Base-by-base conservation (phyloP, 2,113 vertebrate species). In the Anolis carolinensis region DNA sequence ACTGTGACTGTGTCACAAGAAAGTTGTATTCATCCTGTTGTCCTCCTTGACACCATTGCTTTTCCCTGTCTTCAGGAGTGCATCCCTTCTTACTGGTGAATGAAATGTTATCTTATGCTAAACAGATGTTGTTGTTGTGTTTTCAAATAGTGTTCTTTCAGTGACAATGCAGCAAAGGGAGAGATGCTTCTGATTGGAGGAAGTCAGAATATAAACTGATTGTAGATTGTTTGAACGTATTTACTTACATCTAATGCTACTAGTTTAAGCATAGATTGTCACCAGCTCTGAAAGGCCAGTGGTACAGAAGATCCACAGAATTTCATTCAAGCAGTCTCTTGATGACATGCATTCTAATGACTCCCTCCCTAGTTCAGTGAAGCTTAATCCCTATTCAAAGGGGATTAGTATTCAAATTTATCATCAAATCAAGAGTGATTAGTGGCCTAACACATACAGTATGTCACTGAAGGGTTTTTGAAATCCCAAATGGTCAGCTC, bases 381-480 rank as follows among this genome's bases (percentile, higher is more conserved):
- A 94, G 85, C 91, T 93, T 96, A 96, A 96, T 96, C 92, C 92
- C 92, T 94, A 94, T 96, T 97, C 95, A 96, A 90, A 95, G 92
- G 93, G 91, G 94, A 96, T 96, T 96, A 95, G 92, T 93, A 95
- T 95, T 97, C 91, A 96, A 96, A 96, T 95, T 95, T 96, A 93
- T 96, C 94, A 92, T 82, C 92, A 86, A 90, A 94, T 96, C 94
- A 95, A 92, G 91, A 92, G 88, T 94, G 93, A 95, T 95, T 96
- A 95, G 92, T 78, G 59, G 84, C 86, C 90, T 94, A 92, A 93
- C 86, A 87, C 88, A 89, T 91, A 92, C 59, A 88, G 50, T 86
- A 89, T 90, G 84, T 86, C 83, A 79, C 81, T 74, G 90, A 92
- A 94, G 89, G 93, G 89, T 92, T 63, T 67, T 83, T 89, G 65